Conservation (phyloP, 2,797 vertebrate genomes). For the Mormyrops attenuatus region DNA sequence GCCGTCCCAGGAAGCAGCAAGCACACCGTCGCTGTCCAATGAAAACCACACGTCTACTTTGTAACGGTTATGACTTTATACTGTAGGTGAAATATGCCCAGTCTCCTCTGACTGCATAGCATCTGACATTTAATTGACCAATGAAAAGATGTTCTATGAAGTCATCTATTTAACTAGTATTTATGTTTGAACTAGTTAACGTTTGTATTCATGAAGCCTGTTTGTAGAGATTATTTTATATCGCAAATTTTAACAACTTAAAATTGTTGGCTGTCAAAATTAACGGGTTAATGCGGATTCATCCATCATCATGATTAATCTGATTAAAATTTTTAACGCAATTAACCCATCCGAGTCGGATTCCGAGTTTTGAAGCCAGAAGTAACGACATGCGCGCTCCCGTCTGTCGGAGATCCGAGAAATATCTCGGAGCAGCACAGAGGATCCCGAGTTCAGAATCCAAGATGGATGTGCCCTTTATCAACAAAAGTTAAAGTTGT, state of each 20-base stretch:
- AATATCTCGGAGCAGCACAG: too few species aligned
- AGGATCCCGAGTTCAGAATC: too few species aligned
- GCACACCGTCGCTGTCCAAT: neutral
- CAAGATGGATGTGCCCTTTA: too few species aligned
- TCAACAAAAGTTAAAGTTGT: too few species aligned
- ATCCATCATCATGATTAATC: too few species aligned
- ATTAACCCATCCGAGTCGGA: too few species aligned
- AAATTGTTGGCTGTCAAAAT: too few species aligned
- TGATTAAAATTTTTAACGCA: too few species aligned
- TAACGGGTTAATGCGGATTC: too few species aligned
- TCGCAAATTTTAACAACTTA: neutral
- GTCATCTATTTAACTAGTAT: neutral
- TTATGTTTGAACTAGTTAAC: neutral
- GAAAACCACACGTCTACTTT: neutral
- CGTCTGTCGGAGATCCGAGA: too few species aligned
- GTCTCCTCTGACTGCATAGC: neutral
- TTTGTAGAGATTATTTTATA: neutral
- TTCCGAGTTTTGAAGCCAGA: too few species aligned
- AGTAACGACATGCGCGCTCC: too few species aligned
- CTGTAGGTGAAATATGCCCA: neutral
- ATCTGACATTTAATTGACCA: neutral
- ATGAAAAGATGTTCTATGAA: neutral
- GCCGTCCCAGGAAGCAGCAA: neutral
- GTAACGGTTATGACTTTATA: neutral
- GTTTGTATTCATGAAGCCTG: neutral